Base-by-base conservation (phyloP, 2,888 invertebrate genomes). In the Tromatobia lineatoria region DNA sequence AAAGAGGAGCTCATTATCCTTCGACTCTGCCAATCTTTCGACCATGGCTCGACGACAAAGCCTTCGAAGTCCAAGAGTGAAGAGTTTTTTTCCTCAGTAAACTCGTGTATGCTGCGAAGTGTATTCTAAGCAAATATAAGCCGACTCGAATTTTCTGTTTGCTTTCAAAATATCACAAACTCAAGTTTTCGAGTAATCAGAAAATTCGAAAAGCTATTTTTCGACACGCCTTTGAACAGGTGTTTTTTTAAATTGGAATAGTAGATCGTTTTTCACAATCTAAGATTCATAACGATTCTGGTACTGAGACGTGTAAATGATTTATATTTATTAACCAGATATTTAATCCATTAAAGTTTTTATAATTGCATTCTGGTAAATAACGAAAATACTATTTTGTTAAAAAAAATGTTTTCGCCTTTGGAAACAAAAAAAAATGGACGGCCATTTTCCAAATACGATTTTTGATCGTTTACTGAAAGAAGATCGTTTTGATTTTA, bases 1-100 rank as follows among this genome's bases (percentile, higher is more conserved):
- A 97, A 90, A 96, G 97, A 45, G 97, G 98, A 88, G 97, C 98
- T n/a, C 98, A 98, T 94, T 98, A 98, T 94, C 98, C 98, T 74
- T 97, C 97, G 87, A 98, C 98, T 61, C 94, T 98, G 92, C 98
- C 98, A 64, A 97, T 98, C 88, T 98, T 98, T 94, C 95, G 98
- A 87, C 98, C 98, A 59, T 98, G 98, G 98, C 95, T 98, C 77
- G 96, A 97, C 91, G 98, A 98, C 89, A 96, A 96, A 92, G 95
- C 95, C 29, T 94, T 94, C 82, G 94, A 94, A 76, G 91, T 94
- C 70, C 93, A 93, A 80, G 94, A 94, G 82, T 94, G 87, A 91
- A 83, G 50, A 57, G 34, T 3, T 20, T 11, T 10, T 47, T 47
- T 50, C 18, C 10, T 10, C 52, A 7, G 8, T 4, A 54, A 38